phyloP scores from a whole-genome alignment of 2,113 vertebrate genomes.

The Triplophysa rosa region DNA sequence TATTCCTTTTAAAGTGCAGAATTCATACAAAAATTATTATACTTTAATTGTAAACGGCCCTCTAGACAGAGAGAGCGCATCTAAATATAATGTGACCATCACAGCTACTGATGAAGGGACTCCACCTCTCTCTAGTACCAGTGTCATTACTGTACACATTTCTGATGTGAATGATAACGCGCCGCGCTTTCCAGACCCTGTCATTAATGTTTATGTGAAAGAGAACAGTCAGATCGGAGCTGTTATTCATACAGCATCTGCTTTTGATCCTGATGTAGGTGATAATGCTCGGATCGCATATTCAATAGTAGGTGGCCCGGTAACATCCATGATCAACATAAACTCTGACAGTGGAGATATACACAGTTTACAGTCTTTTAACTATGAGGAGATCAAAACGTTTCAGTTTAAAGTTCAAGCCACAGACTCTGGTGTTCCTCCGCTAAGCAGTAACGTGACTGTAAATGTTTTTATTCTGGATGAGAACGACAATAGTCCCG shows the following conservation, averaged over 20 bases:
- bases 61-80: conserved; percentile 64
- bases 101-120: conserved; percentile 59
- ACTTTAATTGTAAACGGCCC: conserved; percentile 50
- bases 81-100: conserved; percentile 61
- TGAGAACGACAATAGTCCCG: conserved; percentile 69
- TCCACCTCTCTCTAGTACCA: conserved; percentile 57
- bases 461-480: conserved; percentile 68
- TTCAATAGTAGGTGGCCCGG: conserved; percentile 51
- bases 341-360: conserved; percentile 53
- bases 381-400: conserved; percentile 58
- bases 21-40: conserved; percentile 57
- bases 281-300: conserved; percentile 62
- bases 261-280: conserved; percentile 63
- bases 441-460: conserved; percentile 65
- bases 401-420: conserved; percentile 71
- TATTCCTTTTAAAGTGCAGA: conserved; percentile 51
- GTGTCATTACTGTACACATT: conserved; percentile 60
- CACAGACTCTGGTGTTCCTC: conserved; percentile 66
- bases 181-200: conserved; percentile 53
- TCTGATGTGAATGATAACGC: conserved; percentile 62
- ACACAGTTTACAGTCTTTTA: conserved; percentile 52
- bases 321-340: conserved; percentile 62
- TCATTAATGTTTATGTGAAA: conserved; percentile 69
- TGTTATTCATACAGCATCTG: conserved; percentile 66
- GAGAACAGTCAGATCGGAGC: conserved; percentile 69